Evolutionary conservation across 2,888 invertebrate species (phyloP).

Genomic region (Parelbella ahira): DNA sequence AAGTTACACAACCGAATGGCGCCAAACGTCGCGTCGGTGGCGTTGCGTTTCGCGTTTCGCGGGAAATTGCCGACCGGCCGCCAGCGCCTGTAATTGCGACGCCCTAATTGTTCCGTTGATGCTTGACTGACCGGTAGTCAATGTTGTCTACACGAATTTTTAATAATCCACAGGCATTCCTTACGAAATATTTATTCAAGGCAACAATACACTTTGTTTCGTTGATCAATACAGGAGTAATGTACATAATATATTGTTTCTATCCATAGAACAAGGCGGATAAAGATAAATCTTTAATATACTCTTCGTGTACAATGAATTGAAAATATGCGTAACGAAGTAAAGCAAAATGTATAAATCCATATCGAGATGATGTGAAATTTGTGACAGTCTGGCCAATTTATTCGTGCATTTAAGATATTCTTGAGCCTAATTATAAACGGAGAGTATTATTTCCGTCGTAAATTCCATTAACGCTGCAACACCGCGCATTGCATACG

Average conservation of each 20-base stretch:
- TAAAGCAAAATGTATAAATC: too few species aligned
- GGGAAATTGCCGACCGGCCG: slow-evolving; percentile 48
- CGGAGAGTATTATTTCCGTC: slow-evolving; percentile 15
- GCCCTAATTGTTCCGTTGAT: slow-evolving; percentile 68
- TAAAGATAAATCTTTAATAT: too few species aligned
- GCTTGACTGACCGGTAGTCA: slow-evolving; percentile 49
- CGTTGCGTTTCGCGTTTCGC: slow-evolving; percentile 47
- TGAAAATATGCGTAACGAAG: too few species aligned
- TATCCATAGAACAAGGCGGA: too few species aligned
- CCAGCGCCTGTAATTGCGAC: slow-evolving; percentile 68
- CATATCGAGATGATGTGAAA: too few species aligned
- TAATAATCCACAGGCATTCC: slow-evolving; percentile 16
- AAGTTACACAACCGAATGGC: slow-evolving; percentile 73
- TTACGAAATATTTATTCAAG: too few species aligned
- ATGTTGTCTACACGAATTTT: slow-evolving; percentile 22
- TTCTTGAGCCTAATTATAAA: slow-evolving; percentile 8
- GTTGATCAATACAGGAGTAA: too few species aligned
- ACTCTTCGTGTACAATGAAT: too few species aligned
- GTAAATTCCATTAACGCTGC: slow-evolving; percentile 10
- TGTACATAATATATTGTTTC: too few species aligned
- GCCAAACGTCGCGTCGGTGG: slow-evolving; percentile 71
- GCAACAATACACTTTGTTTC: too few species aligned
- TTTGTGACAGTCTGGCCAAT: too few species aligned
- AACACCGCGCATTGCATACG: slow-evolving; percentile 41
- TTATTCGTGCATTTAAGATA: too few species aligned